Evolutionary conservation across 2,113 vertebrate species (phyloP).

Genomic region (Mustela lutreola): DNA sequence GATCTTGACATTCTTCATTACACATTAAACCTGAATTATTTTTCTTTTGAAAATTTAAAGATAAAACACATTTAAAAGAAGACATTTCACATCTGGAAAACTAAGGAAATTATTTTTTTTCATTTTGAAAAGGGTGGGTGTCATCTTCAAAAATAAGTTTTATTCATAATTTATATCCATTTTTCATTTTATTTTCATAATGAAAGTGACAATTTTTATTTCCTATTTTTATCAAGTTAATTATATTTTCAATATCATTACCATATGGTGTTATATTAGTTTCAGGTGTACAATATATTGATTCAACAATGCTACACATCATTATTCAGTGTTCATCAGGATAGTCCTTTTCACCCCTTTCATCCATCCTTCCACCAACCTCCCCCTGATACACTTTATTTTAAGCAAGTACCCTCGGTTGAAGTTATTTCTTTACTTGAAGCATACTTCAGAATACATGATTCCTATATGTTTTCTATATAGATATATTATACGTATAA

Average conservation of each 20-base stretch:
- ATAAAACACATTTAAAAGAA: slow-evolving; percentile 15
- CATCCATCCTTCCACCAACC: not conserved
- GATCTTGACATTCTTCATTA: not conserved
- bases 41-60: slow-evolving; percentile 31
- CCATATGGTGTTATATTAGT: not conserved
- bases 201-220: slow-evolving; percentile 47
- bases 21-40: not conserved
- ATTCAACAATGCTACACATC: not conserved
- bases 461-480: not conserved
- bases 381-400: not conserved
- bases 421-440: not conserved
- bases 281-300: not conserved
- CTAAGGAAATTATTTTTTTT: not conserved
- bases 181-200: slow-evolving; percentile 24
- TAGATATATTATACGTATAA: no score
- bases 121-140: not conserved
- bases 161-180: not conserved
- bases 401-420: not conserved
- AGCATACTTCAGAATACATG: not conserved
- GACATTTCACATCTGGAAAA: not conserved
- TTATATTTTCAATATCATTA: not conserved
- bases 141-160: slow-evolving; percentile 4
- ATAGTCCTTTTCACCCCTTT: not conserved
- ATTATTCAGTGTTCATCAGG: not conserved
- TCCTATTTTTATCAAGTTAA: not conserved